Conservation (phyloP, 2,797 vertebrate genomes). For the Pachyuromys duprasi region DNA sequence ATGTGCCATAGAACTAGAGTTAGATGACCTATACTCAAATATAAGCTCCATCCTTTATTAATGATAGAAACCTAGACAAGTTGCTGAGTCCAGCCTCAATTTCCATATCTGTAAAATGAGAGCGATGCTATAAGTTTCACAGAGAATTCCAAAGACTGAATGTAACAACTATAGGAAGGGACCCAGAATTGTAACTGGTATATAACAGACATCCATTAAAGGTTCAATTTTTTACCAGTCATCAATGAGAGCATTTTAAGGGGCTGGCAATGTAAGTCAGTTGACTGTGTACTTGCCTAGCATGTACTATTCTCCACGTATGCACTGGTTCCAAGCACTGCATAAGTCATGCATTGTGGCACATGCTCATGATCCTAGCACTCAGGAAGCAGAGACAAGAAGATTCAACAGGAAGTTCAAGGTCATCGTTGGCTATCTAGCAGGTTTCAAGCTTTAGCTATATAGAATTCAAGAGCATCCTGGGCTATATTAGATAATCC, state of each 20-base stretch:
- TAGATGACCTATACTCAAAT: constrained; percentile 32
- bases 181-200: not conserved
- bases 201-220: constrained; percentile 19
- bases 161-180: constrained; percentile 19
- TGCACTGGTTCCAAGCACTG: not conserved
- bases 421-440: not conserved
- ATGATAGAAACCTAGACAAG: constrained; percentile 33
- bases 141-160: constrained; percentile 35
- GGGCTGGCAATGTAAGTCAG: not conserved
- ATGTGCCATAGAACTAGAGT: not conserved
- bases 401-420: not conserved
- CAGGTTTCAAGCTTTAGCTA: not conserved
- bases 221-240: constrained; percentile 17
- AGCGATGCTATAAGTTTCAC: not conserved
- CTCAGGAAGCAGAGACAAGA: not conserved
- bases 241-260: not conserved
- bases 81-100: constrained; percentile 21
- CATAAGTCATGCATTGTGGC: not conserved
- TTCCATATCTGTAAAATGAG: constrained; percentile 50
- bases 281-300: not conserved
- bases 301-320: not conserved
- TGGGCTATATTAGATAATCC: not conserved
- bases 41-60: not conserved
- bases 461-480: not conserved
- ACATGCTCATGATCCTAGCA: not conserved